These are phyloP conservation scores for Lagenorhynchus albirostris DNA, from an alignment of 2,113 vertebrate species.

Conservation along the genomic window DNA sequence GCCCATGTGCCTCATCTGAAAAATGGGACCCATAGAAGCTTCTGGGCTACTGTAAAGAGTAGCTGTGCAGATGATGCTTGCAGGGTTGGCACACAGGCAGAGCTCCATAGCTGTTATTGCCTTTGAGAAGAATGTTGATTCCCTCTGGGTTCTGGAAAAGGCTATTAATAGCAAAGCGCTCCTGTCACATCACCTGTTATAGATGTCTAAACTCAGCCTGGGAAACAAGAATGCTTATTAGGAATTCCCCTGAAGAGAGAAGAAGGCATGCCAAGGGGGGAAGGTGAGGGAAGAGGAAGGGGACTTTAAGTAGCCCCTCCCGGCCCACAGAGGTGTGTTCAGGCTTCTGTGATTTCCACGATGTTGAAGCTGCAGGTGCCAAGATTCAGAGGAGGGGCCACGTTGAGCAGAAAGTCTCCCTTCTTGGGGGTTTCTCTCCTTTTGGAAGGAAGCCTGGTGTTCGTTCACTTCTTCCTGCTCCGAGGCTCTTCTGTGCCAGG, in stretches of 20 bases:
- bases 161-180: neutral
- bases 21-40: neutral
- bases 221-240: neutral
- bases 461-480: neutral
- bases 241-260: neutral
- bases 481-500: neutral
- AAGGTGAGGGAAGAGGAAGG: neutral
- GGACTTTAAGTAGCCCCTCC: neutral
- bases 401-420: neutral
- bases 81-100: fast-evolving
- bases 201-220: neutral
- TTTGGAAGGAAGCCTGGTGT: neutral
- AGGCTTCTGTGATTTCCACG: neutral
- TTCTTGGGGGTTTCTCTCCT: neutral
- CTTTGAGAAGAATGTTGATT: neutral
- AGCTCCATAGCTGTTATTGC: fast-evolving
- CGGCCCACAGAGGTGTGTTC: neutral
- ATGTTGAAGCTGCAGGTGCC: neutral
- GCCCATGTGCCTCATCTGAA: neutral
- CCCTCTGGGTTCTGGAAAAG: neutral
- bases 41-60: neutral
- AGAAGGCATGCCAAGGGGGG: neutral
- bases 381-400: neutral
- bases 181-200: neutral
- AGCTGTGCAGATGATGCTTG: too few species aligned